Evolutionary conservation across 2,797 vertebrate genomes (phyloP), one percentile per base, ranked within the genome.

Genomic region (Orestias chungarensis): DNA sequence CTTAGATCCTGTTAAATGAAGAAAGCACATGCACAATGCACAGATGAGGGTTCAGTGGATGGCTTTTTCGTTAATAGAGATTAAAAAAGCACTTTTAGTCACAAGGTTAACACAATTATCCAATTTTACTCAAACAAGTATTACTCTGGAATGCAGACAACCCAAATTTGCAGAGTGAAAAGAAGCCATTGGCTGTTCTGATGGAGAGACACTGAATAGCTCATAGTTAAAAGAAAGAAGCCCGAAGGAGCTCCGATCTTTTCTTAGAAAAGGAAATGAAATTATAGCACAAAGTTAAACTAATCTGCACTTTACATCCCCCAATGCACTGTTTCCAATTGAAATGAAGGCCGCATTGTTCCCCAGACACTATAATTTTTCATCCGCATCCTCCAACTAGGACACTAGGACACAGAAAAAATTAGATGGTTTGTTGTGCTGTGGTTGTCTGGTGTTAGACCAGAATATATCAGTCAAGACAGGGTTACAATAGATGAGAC

Each of bases 381-480:
- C 52, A 78, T 74, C 52, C 6, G 29, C 72, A 70, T 74, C 35
- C 62, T 76, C 84, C 73, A 76, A 86, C 75, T 29, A 76, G 74
- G 86, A 72, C 87, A 86, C 75, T 29, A 76, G 74, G 86, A 72
- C 87, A 86, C 81, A 66, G 46, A 78, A 76, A 80, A 83, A 84
- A 82, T 47, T 46, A 86, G 82, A 81, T 17, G 62, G 73, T 38
- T 75, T 64, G 17, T 83, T 87, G 85, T 86, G 84, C 46, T 27
- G 84, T 81, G 71, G 67, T 82, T 87, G 85, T 83, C 85, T 87
- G 85, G 88, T 82, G 79, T 84, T 76, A 71, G 83, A 57, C 72
- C 68, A 75, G 83, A 75, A 82, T 86, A 83, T 75, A 88, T 91
- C 87, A 77, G 80, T 84, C 80, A 86, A 73, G 81, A 78, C 66